Percentiles rank a stretch among this genome's conserved stretches.
Conservation (phyloP, 2,888 invertebrate genomes). For the Hemistola chrysoprasaria region DNA sequence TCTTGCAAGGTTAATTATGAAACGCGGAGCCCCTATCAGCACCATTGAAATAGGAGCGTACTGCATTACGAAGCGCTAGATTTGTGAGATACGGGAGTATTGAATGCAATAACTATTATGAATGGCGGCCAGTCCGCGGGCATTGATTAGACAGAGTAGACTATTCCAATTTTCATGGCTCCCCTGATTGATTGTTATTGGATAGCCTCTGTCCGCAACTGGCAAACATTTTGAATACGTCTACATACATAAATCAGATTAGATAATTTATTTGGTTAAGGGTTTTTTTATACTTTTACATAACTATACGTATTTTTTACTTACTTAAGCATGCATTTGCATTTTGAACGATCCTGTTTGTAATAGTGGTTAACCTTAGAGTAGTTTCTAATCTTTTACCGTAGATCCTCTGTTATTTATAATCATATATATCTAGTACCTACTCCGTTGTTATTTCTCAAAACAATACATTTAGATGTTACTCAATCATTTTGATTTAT, state of each 20-base stretch:
- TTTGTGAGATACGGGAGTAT: constrained; percentile 58
- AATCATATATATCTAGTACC: constrained; percentile 7
- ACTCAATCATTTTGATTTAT: constrained; percentile 65
- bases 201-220: background rate
- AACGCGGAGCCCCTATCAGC: constrained; percentile 23
- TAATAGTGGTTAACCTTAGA: too few relatives aligned
- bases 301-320: too few relatives aligned
- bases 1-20: constrained; percentile 20
- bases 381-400: background rate
- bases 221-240: too few relatives aligned
- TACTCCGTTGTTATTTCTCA: constrained; percentile 13
- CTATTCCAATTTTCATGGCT: constrained; percentile 69
- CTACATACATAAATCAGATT: too few relatives aligned
- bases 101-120: constrained; percentile 71
- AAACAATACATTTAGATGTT: constrained; percentile 25
- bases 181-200: constrained; percentile 70
- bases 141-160: constrained; percentile 57
- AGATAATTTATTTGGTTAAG: too few relatives aligned
- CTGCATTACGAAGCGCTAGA: constrained; percentile 56
- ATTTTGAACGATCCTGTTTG: too few relatives aligned
- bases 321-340: too few relatives aligned
- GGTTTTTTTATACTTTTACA: too few relatives aligned
- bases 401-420: constrained; percentile 1
- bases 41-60: constrained; percentile 51
- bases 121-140: constrained; percentile 52